Conservation (phyloP, 2,888 invertebrate genomes). For the Lycia hirtaria region DNA sequence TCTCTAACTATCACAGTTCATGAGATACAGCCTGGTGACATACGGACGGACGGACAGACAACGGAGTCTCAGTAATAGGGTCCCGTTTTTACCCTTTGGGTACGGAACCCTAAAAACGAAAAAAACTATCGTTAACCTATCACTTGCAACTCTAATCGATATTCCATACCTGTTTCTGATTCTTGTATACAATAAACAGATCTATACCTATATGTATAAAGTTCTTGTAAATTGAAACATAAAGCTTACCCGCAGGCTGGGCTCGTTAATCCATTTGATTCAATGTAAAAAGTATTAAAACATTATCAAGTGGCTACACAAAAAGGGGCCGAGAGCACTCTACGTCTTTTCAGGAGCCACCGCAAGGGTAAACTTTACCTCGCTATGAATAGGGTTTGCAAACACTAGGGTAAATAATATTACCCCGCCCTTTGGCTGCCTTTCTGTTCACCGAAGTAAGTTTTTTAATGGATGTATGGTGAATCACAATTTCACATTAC, state of each 20-base stretch:
- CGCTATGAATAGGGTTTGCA: slow-evolving; percentile 35
- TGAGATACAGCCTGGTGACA: no score
- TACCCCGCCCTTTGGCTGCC: slow-evolving; percentile 34
- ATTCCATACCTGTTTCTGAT: no score
- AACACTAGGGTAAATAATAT: slow-evolving; percentile 39
- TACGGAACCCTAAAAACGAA: no score
- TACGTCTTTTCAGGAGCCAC: slow-evolving; percentile 31
- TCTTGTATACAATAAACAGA: no score
- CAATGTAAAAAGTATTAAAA: slow-evolving; percentile 26
- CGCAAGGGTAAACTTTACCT: slow-evolving; percentile 35
- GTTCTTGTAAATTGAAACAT: slow-evolving; percentile 1
- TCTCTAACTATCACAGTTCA: no score
- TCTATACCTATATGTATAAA: neutral
- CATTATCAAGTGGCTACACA: slow-evolving; percentile 21
- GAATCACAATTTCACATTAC: slow-evolving; percentile 16
- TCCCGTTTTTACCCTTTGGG: no score
- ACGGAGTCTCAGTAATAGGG: no score
- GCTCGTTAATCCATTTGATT: slow-evolving; percentile 11
- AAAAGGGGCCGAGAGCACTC: slow-evolving; percentile 28
- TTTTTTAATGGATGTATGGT: slow-evolving; percentile 28
- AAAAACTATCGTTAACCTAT: no score
- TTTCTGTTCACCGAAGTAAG: slow-evolving; percentile 36
- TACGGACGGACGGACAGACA: no score
- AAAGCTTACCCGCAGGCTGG: neutral
- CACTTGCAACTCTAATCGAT: no score